Evolutionary conservation across 2,888 invertebrate genomes (phyloP).

Genomic region (Prionchulus punctatus): DNA sequence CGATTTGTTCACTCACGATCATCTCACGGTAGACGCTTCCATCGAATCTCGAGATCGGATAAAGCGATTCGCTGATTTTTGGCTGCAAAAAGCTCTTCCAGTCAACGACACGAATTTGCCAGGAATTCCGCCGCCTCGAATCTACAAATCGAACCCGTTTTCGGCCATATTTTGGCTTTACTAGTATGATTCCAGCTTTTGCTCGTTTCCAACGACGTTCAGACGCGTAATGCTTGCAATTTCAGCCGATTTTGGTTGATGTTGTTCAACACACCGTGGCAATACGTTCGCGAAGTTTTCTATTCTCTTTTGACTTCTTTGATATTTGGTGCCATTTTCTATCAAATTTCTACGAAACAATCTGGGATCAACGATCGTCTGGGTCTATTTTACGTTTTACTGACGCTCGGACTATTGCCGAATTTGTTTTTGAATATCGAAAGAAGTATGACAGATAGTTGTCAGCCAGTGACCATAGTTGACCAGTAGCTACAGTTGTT

Average conservation of each 20-base stretch:
- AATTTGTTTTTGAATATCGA: slow-evolving; percentile 46
- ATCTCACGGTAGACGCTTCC: slow-evolving; percentile 81
- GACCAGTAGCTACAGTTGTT: too few relatives aligned
- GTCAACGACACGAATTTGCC: slow-evolving; percentile 59
- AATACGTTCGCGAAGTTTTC: slow-evolving; percentile 58
- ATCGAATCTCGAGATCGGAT: slow-evolving; percentile 81
- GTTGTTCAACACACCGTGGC: slow-evolving; percentile 66
- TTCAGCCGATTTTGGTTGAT: slow-evolving; percentile 27
- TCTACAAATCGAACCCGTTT: slow-evolving; percentile 48
- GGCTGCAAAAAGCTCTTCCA: slow-evolving; percentile 45
- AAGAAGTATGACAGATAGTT: slow-evolving; percentile 22
- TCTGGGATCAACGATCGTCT: slow-evolving; percentile 41
- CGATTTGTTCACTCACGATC: slow-evolving; percentile 79
- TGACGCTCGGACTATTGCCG: slow-evolving; percentile 63
- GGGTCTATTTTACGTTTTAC: slow-evolving; percentile 68
- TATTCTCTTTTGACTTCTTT: slow-evolving; percentile 65
- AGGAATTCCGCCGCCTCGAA: slow-evolving; percentile 51
- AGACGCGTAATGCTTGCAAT: too few relatives aligned
- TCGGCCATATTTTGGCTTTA: slow-evolving; percentile 54
- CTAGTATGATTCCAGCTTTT: slow-evolving; percentile 38
- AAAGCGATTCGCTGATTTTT: slow-evolving; percentile 65
- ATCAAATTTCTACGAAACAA: slow-evolving; percentile 14
- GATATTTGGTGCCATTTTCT: slow-evolving; percentile 45
- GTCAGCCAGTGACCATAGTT: neutral
- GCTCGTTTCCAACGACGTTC: slow-evolving; percentile 2